phyloP scores from a whole-genome alignment of 2,113 vertebrate genomes.

The Poicephalus gulielmi region DNA sequence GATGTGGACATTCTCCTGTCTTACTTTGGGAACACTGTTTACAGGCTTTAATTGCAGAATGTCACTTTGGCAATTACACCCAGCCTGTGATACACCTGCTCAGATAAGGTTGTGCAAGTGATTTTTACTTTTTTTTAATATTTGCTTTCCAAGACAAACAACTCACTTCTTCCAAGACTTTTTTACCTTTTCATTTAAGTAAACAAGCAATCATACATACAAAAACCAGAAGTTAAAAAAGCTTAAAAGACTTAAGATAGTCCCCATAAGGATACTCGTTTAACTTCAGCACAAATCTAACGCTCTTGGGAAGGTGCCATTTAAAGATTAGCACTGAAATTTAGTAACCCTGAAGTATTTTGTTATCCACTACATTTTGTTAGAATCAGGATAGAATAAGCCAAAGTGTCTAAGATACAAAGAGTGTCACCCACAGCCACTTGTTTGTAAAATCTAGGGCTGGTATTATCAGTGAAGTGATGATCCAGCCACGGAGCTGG shows the following conservation, averaged over 20 bases:
- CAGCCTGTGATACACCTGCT: neutral
- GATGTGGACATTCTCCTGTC: neutral
- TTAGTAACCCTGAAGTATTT: neutral
- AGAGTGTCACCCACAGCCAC: neutral
- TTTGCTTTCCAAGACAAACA: neutral
- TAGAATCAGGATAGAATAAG: neutral
- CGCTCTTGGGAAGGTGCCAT: neutral
- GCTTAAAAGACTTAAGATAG: rapidly evolving
- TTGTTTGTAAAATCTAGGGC: neutral
- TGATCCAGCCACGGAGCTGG: neutral
- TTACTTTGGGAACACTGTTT: neutral
- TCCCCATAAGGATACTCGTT: neutral
- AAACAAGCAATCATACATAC: neutral
- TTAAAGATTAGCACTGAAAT: neutral
- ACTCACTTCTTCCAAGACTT: neutral
- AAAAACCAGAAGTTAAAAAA: neutral
- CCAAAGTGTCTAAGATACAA: neutral
- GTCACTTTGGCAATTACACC: neutral
- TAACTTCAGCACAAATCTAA: neutral
- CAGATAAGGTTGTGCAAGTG: neutral
- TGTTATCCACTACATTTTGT: neutral
- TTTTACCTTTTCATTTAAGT: neutral
- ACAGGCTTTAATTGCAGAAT: neutral
- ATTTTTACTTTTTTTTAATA: neutral
- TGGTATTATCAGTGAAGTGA: rapidly evolving